phyloP scores from a whole-genome alignment of 2,113 vertebrate genomes.

The Lepus timidus region DNA sequence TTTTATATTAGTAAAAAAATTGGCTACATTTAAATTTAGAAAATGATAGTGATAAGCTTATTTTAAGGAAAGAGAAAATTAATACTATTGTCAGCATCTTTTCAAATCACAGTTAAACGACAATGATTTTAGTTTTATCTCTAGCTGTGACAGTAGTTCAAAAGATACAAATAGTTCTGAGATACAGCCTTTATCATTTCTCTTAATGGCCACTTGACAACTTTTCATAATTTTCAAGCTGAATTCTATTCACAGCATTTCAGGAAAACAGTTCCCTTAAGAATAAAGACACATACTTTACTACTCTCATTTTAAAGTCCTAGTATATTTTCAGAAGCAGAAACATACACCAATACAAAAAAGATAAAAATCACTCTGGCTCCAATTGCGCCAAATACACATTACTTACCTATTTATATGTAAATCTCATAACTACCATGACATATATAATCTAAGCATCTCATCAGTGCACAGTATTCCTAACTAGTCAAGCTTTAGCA shows the following conservation, averaged over 20 bases:
- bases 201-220: slow-evolving; percentile 49
- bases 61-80: slow-evolving; percentile 20
- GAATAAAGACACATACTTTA: slow-evolving; percentile 18
- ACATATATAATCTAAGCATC: slow-evolving; percentile 73
- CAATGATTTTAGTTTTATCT: neutral
- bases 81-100: neutral
- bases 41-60: neutral
- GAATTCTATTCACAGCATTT: slow-evolving; percentile 70
- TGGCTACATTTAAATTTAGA: slow-evolving; percentile 33
- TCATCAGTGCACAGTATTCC: slow-evolving; percentile 73
- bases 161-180: neutral
- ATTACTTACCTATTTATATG: slow-evolving; percentile 76
- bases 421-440: slow-evolving; percentile 77
- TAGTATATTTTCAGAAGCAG: slow-evolving; percentile 28
- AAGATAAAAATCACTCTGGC: slow-evolving; percentile 48
- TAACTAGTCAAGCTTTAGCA: slow-evolving; percentile 72
- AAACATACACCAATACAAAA: slow-evolving; percentile 55
- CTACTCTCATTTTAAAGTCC: slow-evolving; percentile 62
- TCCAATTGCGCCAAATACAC: slow-evolving; percentile 44
- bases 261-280: neutral
- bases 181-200: neutral
- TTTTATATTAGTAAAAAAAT: slow-evolving; percentile 22
- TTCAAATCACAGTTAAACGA: slow-evolving; percentile 10
- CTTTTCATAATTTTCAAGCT: slow-evolving; percentile 14
- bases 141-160: slow-evolving; percentile 19